Evolutionary conservation across 30 jellyfish, hydroid and myxozoan genomes (phyloP), one percentile per base, ranked within the genome.

Genomic region (Aurelia coerulea): DNA sequence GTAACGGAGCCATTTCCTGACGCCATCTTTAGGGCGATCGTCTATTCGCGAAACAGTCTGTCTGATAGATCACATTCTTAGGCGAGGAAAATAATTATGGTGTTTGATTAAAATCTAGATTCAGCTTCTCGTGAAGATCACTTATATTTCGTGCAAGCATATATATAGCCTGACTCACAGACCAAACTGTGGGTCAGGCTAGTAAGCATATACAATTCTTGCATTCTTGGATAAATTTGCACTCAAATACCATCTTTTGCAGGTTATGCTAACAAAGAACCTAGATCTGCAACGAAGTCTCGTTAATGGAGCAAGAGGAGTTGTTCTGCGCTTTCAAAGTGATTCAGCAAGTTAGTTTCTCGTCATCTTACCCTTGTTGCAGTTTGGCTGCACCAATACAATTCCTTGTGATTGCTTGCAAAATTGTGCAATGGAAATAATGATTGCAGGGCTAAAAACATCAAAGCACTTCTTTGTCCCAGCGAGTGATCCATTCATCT

Each of bases 261-360:
- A 94, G 99, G 99, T 94, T 3, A 94, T 94, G 99, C 88, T 94
- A 42, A 88, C 97, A 17, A 88, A 86, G 65, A 94, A 94, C 79
- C 76, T 94, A 37, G 96, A 89, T 69, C 65, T 94, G 18, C 62
- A 62, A 17, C 77, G 85, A 11, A 97, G 99, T 7, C 94, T 94
- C 9, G 97, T 89, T 46, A 94, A 94, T 59, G 99, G 99, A 10
- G 96, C 99, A 33, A 74, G 97, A 42, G 99, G 99, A 12, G 97
- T 88, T 50, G 97, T 94, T 35, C 56, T 59, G 39, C 75, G 73
- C 70, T 94, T 94, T 69, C 76, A 83, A 52, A 19, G 91, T 39
- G 94, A 88, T 76, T 56, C 65, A 29, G 65, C 84, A 54, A 46
- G 98, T 92, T 79, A 64, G 94, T 16, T 66, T 65, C 12, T 53